phyloP scores from a whole-genome alignment of 2,797 vertebrate genomes.

The Emys orbicularis region DNA sequence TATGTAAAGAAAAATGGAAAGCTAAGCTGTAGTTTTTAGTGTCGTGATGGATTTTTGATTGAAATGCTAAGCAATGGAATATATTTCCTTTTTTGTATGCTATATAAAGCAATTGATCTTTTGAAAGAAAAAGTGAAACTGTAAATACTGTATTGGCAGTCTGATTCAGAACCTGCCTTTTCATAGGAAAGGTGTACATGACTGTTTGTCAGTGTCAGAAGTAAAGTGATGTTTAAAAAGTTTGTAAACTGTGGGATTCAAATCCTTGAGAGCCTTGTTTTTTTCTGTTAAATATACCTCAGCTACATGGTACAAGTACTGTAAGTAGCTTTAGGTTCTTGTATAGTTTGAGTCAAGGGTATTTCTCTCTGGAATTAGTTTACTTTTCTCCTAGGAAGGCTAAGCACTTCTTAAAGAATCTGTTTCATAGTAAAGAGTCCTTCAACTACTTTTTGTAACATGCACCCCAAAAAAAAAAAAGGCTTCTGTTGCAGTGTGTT shows the following conservation, averaged over 20 bases:
- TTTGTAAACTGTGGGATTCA: not conserved
- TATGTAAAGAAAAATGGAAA: not conserved
- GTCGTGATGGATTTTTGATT: not conserved
- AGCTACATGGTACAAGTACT: not conserved
- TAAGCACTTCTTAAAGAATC: not conserved
- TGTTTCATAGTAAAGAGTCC: not conserved
- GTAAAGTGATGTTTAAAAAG: not conserved
- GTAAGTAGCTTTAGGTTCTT: not conserved
- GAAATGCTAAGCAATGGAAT: not conserved
- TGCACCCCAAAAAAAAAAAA: too few relatives aligned
- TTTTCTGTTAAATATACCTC: not conserved
- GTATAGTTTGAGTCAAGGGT: not conserved
- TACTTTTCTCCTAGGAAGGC: not conserved
- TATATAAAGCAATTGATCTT: not conserved
- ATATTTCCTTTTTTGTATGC: not conserved
- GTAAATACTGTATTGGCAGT: not conserved
- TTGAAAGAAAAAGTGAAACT: not conserved
- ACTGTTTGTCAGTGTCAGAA: not conserved
- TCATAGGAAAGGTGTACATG: not conserved
- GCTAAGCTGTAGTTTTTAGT: not conserved
- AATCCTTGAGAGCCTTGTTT: fast-evolving
- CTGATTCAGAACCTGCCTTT: not conserved
- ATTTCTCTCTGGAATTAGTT: not conserved
- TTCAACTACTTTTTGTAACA: not conserved
- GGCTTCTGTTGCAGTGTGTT: not conserved